A percentile compares a stretch with the other conserved stretches of the same genome.
Evolutionary conservation across 1,140 invertebrate species (phyloP).

Genomic region (Plutomurus gul): DNA sequence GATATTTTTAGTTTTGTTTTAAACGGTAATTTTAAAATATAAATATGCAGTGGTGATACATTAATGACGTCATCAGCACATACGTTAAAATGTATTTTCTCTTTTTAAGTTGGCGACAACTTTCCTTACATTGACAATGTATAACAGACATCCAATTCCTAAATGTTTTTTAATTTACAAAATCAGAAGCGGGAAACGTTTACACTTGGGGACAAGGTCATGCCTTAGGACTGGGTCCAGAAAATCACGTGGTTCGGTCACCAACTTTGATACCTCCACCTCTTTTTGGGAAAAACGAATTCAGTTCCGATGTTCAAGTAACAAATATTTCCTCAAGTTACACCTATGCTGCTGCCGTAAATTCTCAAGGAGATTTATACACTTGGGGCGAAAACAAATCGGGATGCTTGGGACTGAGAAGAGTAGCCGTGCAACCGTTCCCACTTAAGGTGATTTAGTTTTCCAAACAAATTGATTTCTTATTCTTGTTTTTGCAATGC

Average conservation of each 20-base stretch:
- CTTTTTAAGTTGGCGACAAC: no score
- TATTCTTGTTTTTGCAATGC: neutral
- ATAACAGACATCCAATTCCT: no score
- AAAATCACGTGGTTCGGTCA: slow-evolving; percentile 65
- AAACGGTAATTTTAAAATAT: slow-evolving; percentile 66
- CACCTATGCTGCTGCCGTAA: slow-evolving; percentile 78
- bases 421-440: slow-evolving; percentile 70
- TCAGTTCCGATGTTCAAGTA: slow-evolving; percentile 71
- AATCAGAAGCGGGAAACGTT: slow-evolving; percentile 75
- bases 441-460: slow-evolving; percentile 73
- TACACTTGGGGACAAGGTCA: slow-evolving; percentile 90
- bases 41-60: no score
- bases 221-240: slow-evolving; percentile 83
- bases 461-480: slow-evolving; percentile 20
- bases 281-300: slow-evolving; percentile 83
- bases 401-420: slow-evolving; percentile 79
- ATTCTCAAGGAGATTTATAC: slow-evolving; percentile 77
- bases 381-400: slow-evolving; percentile 87
- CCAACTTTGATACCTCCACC: slow-evolving; percentile 76
- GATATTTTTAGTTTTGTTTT: slow-evolving; percentile 84
- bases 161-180: neutral
- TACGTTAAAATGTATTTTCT: no score
- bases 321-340: slow-evolving; percentile 72
- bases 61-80: no score
- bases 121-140: no score